A percentile compares a stretch with the other conserved stretches of the same genome.
phyloP scores from a whole-genome alignment of 2,888 invertebrate genomes.

The Gryllus longicercus region DNA sequence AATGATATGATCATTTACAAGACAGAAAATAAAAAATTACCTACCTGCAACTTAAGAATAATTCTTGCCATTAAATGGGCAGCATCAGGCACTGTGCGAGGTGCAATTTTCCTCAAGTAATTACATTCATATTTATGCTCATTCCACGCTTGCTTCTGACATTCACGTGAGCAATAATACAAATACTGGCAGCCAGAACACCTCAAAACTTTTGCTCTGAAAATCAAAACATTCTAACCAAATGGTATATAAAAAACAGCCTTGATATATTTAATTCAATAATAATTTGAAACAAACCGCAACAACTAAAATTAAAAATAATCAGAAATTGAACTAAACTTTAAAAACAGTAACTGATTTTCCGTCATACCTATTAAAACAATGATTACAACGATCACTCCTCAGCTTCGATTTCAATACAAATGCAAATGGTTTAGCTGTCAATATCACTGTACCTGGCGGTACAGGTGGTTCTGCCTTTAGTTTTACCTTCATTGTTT shows the following conservation, averaged over 20 bases:
- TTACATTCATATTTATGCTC: slow-evolving; percentile 81
- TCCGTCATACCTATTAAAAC: slow-evolving; percentile 63
- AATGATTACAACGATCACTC: slow-evolving; percentile 70
- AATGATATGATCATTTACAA: not conserved
- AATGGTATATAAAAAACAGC: not conserved
- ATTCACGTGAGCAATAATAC: slow-evolving; percentile 74
- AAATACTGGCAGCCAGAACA: slow-evolving; percentile 82
- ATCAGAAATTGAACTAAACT: slow-evolving; percentile 29
- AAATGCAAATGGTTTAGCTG: slow-evolving; percentile 73
- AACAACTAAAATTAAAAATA: slow-evolving; percentile 29
- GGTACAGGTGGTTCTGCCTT: slow-evolving; percentile 52
- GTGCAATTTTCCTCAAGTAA: slow-evolving; percentile 66
- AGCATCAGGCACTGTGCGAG: slow-evolving; percentile 75
- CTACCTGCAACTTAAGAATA: slow-evolving; percentile 60
- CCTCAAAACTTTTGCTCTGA: slow-evolving; percentile 67
- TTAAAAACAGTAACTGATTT: not conserved
- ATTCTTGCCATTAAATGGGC: slow-evolving; percentile 75
- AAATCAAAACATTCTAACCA: slow-evolving; percentile 42
- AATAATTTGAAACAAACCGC: not conserved
- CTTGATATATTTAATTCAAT: not conserved
- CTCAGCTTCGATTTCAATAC: slow-evolving; percentile 67
- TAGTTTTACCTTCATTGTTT: slow-evolving; percentile 47
- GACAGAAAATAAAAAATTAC: slow-evolving; percentile 26
- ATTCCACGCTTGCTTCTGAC: slow-evolving; percentile 79
- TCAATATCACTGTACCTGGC: slow-evolving; percentile 64